Evolutionary conservation across 1,140 invertebrate genomes (phyloP).

Genomic region (Bombus terrestris): DNA sequence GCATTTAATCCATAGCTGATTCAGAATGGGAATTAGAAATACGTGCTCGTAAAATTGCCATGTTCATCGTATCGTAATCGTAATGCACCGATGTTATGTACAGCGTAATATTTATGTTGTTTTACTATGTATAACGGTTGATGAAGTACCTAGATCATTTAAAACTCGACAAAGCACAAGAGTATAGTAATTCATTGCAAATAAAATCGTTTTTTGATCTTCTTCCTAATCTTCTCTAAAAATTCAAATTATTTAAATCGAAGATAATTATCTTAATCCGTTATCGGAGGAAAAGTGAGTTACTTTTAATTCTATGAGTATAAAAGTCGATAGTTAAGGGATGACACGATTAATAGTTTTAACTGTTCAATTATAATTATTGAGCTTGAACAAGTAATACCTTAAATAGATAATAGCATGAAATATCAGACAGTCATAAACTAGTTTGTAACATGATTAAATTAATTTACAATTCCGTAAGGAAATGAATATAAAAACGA

Average conservation of each 20-base stretch:
- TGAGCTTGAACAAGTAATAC: not conserved
- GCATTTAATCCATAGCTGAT: constrained; percentile 35
- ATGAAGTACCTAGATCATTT: no score
- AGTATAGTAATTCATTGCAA: no score
- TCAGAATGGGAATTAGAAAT: constrained; percentile 21
- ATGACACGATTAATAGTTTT: not conserved
- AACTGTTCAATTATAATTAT: not conserved
- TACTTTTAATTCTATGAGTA: not conserved
- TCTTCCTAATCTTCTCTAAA: not conserved
- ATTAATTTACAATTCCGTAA: not conserved
- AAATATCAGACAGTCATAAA: not conserved
- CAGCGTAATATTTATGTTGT: not conserved
- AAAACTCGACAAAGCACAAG: no score
- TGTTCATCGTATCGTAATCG: constrained; percentile 4
- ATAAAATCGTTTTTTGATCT: not conserved
- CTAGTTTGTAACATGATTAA: not conserved
- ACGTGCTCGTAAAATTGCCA: not conserved
- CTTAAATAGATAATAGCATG: not conserved
- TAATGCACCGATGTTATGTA: not conserved
- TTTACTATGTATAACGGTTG: not conserved
- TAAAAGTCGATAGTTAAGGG: not conserved
- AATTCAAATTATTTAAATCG: not conserved
- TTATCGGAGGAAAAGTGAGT: no score
- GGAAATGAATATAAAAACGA: not conserved
- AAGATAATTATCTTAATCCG: not conserved